A percentile compares a stretch with the other conserved stretches of the same genome.
These are phyloP conservation scores for Merodon equestris DNA, from an alignment of 2,888 invertebrate species.

Conservation along the genomic window DNA sequence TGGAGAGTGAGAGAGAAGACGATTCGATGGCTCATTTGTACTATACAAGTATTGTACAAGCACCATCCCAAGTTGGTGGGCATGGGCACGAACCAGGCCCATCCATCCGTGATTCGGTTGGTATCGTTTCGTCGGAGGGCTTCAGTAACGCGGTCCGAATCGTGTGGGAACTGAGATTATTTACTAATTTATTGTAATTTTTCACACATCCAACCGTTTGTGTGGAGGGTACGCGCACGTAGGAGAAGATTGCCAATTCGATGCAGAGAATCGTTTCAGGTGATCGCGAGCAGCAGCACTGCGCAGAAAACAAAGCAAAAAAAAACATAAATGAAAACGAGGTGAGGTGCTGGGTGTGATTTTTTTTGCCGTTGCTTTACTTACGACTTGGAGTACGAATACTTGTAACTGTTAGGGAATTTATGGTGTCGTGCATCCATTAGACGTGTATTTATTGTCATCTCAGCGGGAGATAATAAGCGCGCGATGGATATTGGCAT, in stretches of 20 bases:
- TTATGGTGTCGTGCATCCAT: slow-evolving; percentile 68
- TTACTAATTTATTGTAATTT: slow-evolving; percentile 66
- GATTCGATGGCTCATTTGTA: slow-evolving; percentile 14
- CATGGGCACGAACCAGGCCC: slow-evolving; percentile 34
- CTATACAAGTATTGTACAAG: background rate
- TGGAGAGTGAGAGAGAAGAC: slow-evolving; percentile 15
- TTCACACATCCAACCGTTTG: slow-evolving; percentile 57
- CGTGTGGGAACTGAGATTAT: slow-evolving; percentile 63
- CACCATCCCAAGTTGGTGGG: slow-evolving; percentile 25
- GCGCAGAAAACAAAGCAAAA: too few species aligned
- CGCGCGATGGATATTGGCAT: background rate
- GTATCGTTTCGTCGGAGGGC: slow-evolving; percentile 23
- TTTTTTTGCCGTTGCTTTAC: slow-evolving; percentile 46
- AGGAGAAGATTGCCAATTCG: slow-evolving; percentile 52
- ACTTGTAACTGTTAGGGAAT: slow-evolving; percentile 32
- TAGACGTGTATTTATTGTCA: slow-evolving; percentile 68
- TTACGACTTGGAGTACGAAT: background rate
- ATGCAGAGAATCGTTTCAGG: slow-evolving; percentile 23
- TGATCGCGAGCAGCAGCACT: slow-evolving; percentile 30
- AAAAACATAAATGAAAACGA: slow-evolving; percentile 5
- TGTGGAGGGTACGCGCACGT: slow-evolving; percentile 44
- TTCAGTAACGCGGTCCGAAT: slow-evolving; percentile 41
- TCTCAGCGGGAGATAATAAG: slow-evolving; percentile 56
- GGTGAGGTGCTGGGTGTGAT: slow-evolving; percentile 50
- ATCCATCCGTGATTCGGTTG: slow-evolving; percentile 1